Conservation (phyloP, 2,113 vertebrate species). For the Bos taurus region ARS-UCD2.0 NC_037343.1:13644001-13644500, state of each 20-base stretch:
- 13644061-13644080: background rate
- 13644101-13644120: background rate
- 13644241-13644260: background rate
- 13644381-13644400: background rate
- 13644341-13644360: background rate
- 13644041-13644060: background rate
- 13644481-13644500: background rate
- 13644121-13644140: background rate
- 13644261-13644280: background rate
- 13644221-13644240: background rate
- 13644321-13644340: background rate
- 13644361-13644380: background rate
- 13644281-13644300: background rate
- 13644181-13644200: background rate
- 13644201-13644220: background rate
- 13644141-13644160: background rate
- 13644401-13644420: background rate
- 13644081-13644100: background rate
- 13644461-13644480: background rate
- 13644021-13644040: background rate
- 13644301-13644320: rapidly evolving
- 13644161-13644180: background rate
- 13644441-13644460: background rate
- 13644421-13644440: background rate
- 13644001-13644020: background rate